Percentiles rank a stretch among this genome's conserved stretches.
Conservation (phyloP, 2,888 invertebrate species). For the Aleiodes leptofemur region DNA sequence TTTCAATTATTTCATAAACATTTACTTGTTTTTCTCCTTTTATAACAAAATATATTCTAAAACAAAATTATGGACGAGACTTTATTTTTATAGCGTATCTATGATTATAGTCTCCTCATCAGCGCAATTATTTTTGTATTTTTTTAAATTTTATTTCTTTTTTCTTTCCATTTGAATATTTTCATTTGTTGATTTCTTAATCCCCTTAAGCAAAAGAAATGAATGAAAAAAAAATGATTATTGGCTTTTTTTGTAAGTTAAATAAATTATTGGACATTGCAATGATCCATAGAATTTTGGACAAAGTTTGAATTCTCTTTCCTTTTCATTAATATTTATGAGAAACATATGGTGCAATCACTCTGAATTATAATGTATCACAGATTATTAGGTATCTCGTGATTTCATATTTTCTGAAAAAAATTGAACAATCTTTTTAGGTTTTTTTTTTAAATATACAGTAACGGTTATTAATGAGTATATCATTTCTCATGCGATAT, state of each 20-base stretch:
- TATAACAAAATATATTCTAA: slow-evolving; percentile 41
- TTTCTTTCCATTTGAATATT: slow-evolving; percentile 31
- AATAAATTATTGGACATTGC: slow-evolving; percentile 13
- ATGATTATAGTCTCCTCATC: slow-evolving; percentile 27
- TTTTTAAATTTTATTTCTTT: slow-evolving; percentile 27
- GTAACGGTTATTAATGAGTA: slow-evolving; percentile 22
- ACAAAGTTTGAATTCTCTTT: slow-evolving; percentile 2
- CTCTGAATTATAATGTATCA: slow-evolving; percentile 30
- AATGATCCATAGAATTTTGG: slow-evolving; percentile 3
- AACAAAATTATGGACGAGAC: slow-evolving; percentile 30
- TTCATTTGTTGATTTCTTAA: slow-evolving; percentile 19
- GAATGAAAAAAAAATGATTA: neutral
- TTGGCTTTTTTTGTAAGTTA: slow-evolving; percentile 19
- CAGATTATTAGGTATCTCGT: slow-evolving; percentile 34
- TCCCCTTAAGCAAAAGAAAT: slow-evolving; percentile 21
- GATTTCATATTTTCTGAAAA: slow-evolving; percentile 30
- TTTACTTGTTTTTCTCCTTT: slow-evolving; percentile 30
- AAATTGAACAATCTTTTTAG: neutral
- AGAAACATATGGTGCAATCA: slow-evolving; percentile 28
- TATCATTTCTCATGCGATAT: slow-evolving; percentile 18
- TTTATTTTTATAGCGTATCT: slow-evolving; percentile 19
- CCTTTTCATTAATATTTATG: slow-evolving; percentile 6
- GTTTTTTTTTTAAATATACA: slow-evolving; percentile 2
- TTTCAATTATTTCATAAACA: slow-evolving; percentile 32
- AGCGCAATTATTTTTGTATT: slow-evolving; percentile 39